phyloP scores from a whole-genome alignment of 1,140 invertebrate species.

The Phocides pigmalion region DNA sequence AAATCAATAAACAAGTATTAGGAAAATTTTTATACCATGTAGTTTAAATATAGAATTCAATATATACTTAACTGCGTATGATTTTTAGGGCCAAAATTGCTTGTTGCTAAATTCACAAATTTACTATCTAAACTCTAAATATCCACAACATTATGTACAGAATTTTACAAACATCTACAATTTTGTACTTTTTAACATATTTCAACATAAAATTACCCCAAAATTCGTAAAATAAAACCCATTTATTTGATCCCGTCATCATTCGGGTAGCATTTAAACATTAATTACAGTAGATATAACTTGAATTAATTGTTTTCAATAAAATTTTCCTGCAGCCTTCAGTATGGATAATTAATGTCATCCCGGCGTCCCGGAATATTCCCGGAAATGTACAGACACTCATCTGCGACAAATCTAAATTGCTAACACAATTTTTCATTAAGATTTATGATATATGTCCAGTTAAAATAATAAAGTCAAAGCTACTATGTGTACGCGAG shows the following conservation, averaged over 20 bases:
- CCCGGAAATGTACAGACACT: slow-evolving; percentile 13
- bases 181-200: neutral
- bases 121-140: no score
- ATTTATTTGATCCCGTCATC: neutral
- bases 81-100: no score
- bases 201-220: neutral
- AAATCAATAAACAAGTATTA: no score
- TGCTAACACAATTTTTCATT: slow-evolving; percentile 9
- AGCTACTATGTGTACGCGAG: no score
- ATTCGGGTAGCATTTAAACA: neutral
- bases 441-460: slow-evolving; percentile 6
- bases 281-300: neutral
- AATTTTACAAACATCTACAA: no score
- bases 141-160: no score
- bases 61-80: no score
- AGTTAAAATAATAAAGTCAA: neutral
- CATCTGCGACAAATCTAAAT: slow-evolving; percentile 14
- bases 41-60: no score
- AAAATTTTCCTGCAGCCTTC: slow-evolving; percentile 7
- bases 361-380: slow-evolving; percentile 4
- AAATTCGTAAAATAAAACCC: neutral
- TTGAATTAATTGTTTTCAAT: slow-evolving; percentile 16
- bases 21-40: no score
- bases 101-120: no score
- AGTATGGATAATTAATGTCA: slow-evolving; percentile 17